These are phyloP conservation scores for Stegodyphus mimosarum DNA, from an alignment of 1,140 invertebrate species.

Conservation along the genomic window DNA sequence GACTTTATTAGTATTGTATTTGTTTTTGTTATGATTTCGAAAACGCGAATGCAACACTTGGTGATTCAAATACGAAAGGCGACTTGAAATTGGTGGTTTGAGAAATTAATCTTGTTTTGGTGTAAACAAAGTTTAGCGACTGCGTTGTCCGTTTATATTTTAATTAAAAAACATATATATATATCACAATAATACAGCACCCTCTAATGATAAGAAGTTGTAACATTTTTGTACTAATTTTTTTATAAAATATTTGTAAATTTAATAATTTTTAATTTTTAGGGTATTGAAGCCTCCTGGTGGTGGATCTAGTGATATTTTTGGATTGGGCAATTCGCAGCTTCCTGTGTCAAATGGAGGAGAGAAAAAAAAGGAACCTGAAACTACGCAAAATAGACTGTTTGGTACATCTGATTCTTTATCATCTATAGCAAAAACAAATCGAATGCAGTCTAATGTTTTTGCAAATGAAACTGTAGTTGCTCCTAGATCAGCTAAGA, in stretches of 20 bases:
- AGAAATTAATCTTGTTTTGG: too few relatives aligned
- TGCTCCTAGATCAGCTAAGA: constrained; percentile 1
- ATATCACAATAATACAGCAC: background rate
- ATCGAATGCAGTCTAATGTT: constrained; percentile 6
- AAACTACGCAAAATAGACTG: constrained; percentile 28
- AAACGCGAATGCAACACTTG: too few relatives aligned
- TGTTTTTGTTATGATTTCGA: too few relatives aligned
- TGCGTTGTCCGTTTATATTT: too few relatives aligned
- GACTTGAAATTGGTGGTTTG: too few relatives aligned
- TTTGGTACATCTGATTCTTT: constrained; percentile 7
- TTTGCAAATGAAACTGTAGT: constrained; percentile 9
- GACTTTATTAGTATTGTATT: too few relatives aligned
- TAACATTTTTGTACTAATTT: background rate
- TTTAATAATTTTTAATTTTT: background rate
- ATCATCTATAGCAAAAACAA: background rate
- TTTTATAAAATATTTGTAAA: background rate
- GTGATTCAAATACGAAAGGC: too few relatives aligned
- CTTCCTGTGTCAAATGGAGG: background rate
- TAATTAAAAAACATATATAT: background rate
- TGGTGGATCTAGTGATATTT: constrained; percentile 53
- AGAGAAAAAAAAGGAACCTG: background rate
- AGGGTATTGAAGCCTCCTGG: constrained; percentile 50
- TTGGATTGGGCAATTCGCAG: constrained; percentile 11
- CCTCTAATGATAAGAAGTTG: background rate
- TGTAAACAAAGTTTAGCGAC: too few relatives aligned